phyloP scores from a whole-genome alignment of 1,140 invertebrate species.

The Eriosoma lanigerum region DNA sequence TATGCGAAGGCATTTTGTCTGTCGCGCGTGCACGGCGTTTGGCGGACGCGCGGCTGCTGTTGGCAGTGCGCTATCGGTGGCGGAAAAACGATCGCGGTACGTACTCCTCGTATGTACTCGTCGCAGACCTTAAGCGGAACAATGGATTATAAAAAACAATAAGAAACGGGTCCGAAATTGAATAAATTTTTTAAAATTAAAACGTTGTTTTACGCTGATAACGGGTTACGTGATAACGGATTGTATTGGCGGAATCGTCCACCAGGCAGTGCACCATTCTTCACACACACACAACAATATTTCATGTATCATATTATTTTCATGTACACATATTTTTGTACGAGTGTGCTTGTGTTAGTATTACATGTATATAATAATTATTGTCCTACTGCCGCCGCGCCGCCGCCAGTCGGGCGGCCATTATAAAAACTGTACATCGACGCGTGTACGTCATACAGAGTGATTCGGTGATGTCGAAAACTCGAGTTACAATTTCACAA shows the following conservation, averaged over 20 bases:
- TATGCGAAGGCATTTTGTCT: slow-evolving; percentile 40
- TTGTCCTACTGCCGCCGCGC: not conserved
- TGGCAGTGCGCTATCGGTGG: not conserved
- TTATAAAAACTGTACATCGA: not conserved
- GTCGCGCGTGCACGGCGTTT: not conserved
- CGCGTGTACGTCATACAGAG: not conserved
- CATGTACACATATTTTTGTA: too few relatives aligned
- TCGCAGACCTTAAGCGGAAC: not conserved
- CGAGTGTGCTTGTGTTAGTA: too few relatives aligned
- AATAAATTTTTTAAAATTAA: slow-evolving; percentile 48
- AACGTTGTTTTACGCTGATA: slow-evolving; percentile 48
- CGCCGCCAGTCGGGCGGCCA: not conserved
- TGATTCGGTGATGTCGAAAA: too few relatives aligned
- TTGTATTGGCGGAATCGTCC: slow-evolving; percentile 45
- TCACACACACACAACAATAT: not conserved
- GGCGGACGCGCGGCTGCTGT: not conserved
- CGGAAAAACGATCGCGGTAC: not conserved
- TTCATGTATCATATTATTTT: not conserved
- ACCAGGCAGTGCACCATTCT: not conserved
- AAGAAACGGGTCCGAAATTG: not conserved
- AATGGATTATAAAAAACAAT: not conserved
- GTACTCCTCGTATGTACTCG: not conserved
- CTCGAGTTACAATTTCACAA: too few relatives aligned
- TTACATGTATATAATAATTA: too few relatives aligned
- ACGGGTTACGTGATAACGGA: slow-evolving; percentile 44